Conservation (phyloP, 1,140 invertebrate species). For the Drosophila sproati region DNA sequence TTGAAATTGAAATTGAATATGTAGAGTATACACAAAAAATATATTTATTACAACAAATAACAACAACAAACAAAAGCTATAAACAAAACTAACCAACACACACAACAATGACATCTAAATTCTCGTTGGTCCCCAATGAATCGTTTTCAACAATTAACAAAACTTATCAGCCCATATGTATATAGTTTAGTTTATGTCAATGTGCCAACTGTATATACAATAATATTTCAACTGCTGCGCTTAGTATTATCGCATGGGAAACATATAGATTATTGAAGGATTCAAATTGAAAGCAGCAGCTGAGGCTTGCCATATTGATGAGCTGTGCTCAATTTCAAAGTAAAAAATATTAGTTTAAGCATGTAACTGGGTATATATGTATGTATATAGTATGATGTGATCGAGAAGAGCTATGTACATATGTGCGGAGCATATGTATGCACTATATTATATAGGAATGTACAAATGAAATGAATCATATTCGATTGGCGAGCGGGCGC, state of each 20-base stretch:
- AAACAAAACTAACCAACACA: not conserved
- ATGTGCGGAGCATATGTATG: conserved; percentile 10
- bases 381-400: conserved; percentile 1
- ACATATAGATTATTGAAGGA: not conserved
- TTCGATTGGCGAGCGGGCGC: conserved; percentile 26
- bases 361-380: too few relatives aligned
- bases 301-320: not conserved
- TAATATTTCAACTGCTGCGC: too few relatives aligned
- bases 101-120: not conserved
- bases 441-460: conserved; percentile 19
- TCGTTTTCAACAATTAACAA: not conserved
- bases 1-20: conserved; percentile 12
- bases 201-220: too few relatives aligned
- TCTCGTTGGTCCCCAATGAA: not conserved
- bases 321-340: not conserved
- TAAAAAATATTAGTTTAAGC: conserved; percentile 1
- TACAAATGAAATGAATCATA: conserved; percentile 38
- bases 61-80: not conserved
- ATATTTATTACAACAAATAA: conserved; percentile 29
- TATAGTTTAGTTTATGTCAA: too few relatives aligned
- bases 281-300: not conserved
- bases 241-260: too few relatives aligned
- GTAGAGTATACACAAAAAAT: conserved; percentile 14
- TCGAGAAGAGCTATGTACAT: conserved; percentile 1
- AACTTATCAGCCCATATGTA: not conserved